Evolutionary conservation across 1,140 invertebrate species (phyloP), one percentile per base, ranked within the genome.

Genomic region (Callitettix versicolor): DNA sequence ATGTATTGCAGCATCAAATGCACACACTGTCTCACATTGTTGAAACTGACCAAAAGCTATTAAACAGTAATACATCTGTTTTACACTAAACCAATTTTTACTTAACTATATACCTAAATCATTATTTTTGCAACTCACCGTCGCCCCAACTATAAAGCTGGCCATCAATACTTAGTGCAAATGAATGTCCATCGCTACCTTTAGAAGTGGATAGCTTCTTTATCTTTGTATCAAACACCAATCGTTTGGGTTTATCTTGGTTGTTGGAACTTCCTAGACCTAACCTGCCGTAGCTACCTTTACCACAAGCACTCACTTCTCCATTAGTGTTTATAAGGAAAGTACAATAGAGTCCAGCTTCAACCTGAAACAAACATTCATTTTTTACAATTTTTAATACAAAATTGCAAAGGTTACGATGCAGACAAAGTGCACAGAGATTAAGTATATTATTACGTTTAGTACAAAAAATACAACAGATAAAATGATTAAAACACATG

Each of bases 281-380:
- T 3, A 78, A 62, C 15, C 77, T 67, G 1, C 77, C 77, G 63
- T 78, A 80, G 62, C 74, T 78, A 3, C 76, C 76, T 62, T 78
- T 79, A 2, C 77, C 77, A 67, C 79, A 81, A 3, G 79, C 80
- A 59, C 71, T 72, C 12, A 82, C 65, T 53, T 70, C 65, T 2
- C 79, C 79, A 66, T 79, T 77, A 26, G 63, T 70, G 58, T 80
- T 72, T 3, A 82, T 75, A 2, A 79, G 65, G 70, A 84, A 83
- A 5, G 80, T 81, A 60, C 80, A 82, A 60, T 81, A 82, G 63
- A 82, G 80, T 0, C 81, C 81, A 42, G 80, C 80, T 67, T 83
- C 81, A 30, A 78, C 68, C 77, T 81, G 53, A 49, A 63, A 58
- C 3, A 30, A n/a, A n/a, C n/a, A n/a, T n/a, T n/a, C n/a, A n/a